Base-by-base conservation (phyloP, 2,888 invertebrate species). In the Heliconius ismenius region DNA sequence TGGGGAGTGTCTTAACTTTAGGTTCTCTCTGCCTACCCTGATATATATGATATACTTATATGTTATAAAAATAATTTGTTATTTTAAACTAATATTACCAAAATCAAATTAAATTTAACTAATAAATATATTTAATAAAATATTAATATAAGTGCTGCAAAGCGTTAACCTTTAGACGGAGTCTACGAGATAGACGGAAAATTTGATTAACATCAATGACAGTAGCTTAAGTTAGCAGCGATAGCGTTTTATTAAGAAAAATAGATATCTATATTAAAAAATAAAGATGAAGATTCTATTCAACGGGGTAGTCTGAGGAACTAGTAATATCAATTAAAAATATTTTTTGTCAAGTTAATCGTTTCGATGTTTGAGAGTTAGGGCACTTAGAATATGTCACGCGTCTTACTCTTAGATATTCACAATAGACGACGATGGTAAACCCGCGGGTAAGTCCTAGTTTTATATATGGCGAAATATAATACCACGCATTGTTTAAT, bases 181-280 rank as follows among this genome's bases (percentile, higher is more conserved):
- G 76, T 77, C 67, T 76, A 76, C 63, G 67, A 78, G 67, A 77
- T 73, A n/a, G 72, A 79, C 80, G 81, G 82, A 77, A 82, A 82
- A 81, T 82, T 81, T 82, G 79, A 82, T 82, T 83, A 83, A n/a
- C n/a, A n/a, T n/a, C n/a, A 80, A 74, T 26, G 73, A 74, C 63
- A 54, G 63, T 36, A 73, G 64, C 69, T 13, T 75, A 78, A 79
- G 72, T 24, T n/a, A 78, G 3, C 24, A 76, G 62, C n/a, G 13
- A 3, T 43, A 15, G 39, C 63, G 54, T 28, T n/a, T 63, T 15
- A 60, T 28, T 43, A 32, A 28, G 4, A 62, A 26, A 21, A 26
- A 21, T 63, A 39, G 49, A 49, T 21, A 18, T 49, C 6, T 32
- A 32, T 28, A 49, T 49, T 49, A 21, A 39, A 0, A 39, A 39